Evolutionary conservation across 2,797 vertebrate species (phyloP).

Genomic region (Podarcis siculus): DNA sequence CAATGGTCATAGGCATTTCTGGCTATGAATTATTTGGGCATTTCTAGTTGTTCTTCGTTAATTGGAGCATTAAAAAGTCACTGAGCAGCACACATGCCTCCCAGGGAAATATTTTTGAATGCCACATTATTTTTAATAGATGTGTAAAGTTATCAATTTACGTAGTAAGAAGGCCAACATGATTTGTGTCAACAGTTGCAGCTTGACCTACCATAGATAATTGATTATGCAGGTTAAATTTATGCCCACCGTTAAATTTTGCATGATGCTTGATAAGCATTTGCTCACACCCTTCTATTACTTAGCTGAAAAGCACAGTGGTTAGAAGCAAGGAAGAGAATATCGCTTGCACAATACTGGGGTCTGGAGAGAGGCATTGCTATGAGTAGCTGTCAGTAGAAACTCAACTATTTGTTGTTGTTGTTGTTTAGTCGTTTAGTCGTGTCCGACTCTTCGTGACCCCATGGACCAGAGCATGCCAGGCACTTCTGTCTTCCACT

Average conservation of each 20-base stretch:
- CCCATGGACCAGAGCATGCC: no score
- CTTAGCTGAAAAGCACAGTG: conserved; percentile 11
- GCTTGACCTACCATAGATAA: conserved; percentile 29
- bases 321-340: not conserved
- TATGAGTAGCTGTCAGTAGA: conserved; percentile 5
- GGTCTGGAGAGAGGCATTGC: not conserved
- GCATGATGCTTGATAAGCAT: not conserved
- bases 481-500: no score
- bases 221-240: conserved; percentile 39
- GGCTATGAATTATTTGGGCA: not conserved
- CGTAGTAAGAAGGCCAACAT: not conserved
- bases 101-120: conserved; percentile 56
- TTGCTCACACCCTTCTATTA: conserved; percentile 40
- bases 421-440: no score
- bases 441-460: no score
- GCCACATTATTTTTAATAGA: conserved; percentile 58
- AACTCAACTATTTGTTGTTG: no score
- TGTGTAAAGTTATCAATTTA: conserved; percentile 46
- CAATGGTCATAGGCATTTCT: conserved; percentile 39
- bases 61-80: conserved; percentile 65
- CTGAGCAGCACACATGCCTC: conserved; percentile 56
- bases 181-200: conserved; percentile 46
- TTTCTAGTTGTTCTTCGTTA: conserved; percentile 58
- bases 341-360: not conserved
- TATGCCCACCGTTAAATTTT: not conserved